Base-by-base conservation (phyloP, 2,113 vertebrate species). In the Megatriorchis doriae region DNA sequence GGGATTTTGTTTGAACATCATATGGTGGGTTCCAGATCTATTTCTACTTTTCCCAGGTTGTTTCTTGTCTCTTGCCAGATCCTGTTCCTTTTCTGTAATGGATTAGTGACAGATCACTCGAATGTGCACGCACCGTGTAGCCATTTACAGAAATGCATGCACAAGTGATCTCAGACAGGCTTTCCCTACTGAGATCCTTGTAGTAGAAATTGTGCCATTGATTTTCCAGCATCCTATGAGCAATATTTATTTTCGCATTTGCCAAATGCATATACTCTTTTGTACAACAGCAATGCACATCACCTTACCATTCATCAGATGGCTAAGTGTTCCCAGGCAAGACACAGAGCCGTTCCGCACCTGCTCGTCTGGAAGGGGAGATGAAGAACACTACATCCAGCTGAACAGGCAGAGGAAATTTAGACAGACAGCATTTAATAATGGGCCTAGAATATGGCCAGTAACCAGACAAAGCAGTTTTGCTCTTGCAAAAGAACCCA, bases 141-240 rank as follows among this genome's bases (percentile, higher is more conserved):
- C 73, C 3, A 3, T 87, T 95, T 66, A 55, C n/a, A 65, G 79
- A 40, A 80, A 59, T 0, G 3, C 45, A n/a, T 12, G 45, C 61
- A 48, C 78, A 87, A 74, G 50, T 84, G 67, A 50, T 45, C 83
- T 55, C 83, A 70, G 79, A 74, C 62, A 65, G 78, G 27, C 38
- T 74, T 80, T 74, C 50, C 62, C 83, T 71, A 66, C 83, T 13
- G 45, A 88, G 67, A 50, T 59, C 55, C 62, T 55, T 95, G 87
- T 91, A 88, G 56, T 9, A 87, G 94, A 91, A 93, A 95, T 81
- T 66, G 91, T 65, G 67, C 67, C 94, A 91, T 91, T 93, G 94
- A 95, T 95, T 93, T 95, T 88, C 79, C 40, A 84, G 45, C 87
- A 43, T 66, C 56, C 78, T 66, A 27, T 25, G 45, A 93, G 56